Evolutionary conservation across 2,113 vertebrate species (phyloP).

Genomic region (Rattus rattus): DNA sequence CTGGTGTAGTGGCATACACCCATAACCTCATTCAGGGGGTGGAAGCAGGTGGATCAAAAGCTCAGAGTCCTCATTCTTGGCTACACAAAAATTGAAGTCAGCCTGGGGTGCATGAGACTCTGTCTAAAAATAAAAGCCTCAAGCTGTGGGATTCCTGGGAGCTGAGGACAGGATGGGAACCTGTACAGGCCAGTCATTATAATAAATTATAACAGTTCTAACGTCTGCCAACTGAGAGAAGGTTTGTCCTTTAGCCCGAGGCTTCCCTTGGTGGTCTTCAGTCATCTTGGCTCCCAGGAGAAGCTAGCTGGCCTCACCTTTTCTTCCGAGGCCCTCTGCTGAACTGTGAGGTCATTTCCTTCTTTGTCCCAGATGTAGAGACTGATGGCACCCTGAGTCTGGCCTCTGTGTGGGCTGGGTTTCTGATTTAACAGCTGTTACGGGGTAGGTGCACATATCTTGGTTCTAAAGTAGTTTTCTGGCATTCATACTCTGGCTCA

Average conservation of each 20-base stretch:
- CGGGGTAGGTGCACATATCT: neutral
- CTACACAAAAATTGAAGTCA: neutral
- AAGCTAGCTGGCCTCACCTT: fast-evolving
- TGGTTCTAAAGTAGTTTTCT: neutral
- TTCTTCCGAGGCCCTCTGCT: neutral
- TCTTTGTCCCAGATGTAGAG: neutral
- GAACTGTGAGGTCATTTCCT: neutral
- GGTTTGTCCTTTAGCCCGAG: fast-evolving
- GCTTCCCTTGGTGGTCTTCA: fast-evolving
- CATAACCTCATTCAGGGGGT: neutral
- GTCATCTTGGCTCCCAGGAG: neutral
- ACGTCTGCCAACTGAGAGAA: fast-evolving
- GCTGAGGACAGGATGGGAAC: neutral
- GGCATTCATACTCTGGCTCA: neutral
- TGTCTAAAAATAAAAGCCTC: neutral
- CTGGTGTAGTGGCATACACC: neutral
- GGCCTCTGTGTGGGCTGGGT: neutral
- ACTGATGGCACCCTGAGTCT: neutral
- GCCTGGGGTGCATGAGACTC: neutral
- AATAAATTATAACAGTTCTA: neutral
- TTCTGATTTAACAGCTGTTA: neutral
- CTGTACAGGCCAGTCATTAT: fast-evolving
- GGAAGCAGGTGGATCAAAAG: neutral
- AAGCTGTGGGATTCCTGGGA: neutral
- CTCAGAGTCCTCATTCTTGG: neutral